These are phyloP conservation scores for Pangasius djambal DNA, from an alignment of 2,797 vertebrate genomes.

Conservation along the genomic window DNA sequence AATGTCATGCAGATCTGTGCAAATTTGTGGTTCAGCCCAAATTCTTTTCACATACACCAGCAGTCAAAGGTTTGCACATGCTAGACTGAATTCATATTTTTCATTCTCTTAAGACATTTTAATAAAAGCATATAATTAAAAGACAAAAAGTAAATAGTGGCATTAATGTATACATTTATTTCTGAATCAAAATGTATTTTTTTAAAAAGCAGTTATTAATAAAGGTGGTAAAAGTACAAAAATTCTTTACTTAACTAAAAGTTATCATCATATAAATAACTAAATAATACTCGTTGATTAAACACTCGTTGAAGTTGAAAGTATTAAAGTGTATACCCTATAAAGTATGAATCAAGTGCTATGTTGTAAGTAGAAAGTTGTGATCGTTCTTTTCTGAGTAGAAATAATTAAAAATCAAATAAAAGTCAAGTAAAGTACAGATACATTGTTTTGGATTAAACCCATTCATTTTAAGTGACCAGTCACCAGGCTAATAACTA, in stretches of 20 bases:
- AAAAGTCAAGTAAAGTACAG: neutral
- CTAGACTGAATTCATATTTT: neutral
- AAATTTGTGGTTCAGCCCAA: slow-evolving; percentile 13
- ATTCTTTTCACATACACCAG: neutral
- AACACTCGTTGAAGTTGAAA: neutral
- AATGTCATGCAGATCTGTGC: neutral
- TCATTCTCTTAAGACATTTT: neutral
- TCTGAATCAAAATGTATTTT: neutral
- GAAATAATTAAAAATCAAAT: neutral
- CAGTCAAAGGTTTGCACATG: neutral
- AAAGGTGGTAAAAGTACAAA: neutral
- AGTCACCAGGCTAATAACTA: neutral
- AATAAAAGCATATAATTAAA: neutral
- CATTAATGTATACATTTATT: neutral
- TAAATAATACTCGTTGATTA: no score
- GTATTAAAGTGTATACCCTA: neutral
- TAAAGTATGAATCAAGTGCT: neutral
- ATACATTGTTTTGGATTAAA: neutral
- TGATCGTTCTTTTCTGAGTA: no score
- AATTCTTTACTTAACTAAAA: neutral
- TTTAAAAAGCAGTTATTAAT: neutral
- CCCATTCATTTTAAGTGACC: neutral
- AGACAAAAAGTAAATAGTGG: neutral
- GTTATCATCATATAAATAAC: neutral
- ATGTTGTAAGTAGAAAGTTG: neutral